Conservation (phyloP, 2,888 invertebrate species). For the Ceriagrion tenellum region DNA sequence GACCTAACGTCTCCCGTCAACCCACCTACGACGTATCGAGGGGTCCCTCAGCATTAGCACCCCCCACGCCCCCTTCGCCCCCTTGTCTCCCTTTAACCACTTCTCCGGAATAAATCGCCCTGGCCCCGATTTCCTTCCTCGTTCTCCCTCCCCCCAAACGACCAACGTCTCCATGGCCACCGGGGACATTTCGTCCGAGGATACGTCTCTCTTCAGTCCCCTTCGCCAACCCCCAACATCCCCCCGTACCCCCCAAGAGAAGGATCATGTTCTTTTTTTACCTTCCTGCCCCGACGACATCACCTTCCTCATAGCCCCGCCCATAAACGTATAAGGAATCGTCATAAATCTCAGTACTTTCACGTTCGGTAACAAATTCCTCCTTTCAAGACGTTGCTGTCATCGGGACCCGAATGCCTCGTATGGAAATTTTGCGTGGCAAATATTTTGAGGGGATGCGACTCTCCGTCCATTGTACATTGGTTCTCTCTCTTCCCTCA, state of each 20-base stretch:
- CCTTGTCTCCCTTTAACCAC: no score
- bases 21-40: no score
- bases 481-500: not conserved
- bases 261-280: not conserved
- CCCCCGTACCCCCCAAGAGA: no score
- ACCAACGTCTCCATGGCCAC: not conserved
- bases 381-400: not conserved
- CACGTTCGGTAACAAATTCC: not conserved
- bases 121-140: no score
- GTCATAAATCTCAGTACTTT: not conserved
- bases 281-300: not conserved
- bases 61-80: no score
- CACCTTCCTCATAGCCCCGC: not conserved
- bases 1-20: no score
- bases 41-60: no score
- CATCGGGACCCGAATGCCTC: not conserved
- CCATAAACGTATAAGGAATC: not conserved
- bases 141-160: not conserved
- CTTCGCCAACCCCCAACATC: no score
- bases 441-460: not conserved
- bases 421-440: not conserved
- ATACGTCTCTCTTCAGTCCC: no score
- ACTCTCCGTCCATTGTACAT: not conserved
- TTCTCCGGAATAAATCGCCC: no score
- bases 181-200: not conserved